These are phyloP conservation scores for Brachyalestes nurse DNA, from an alignment of 2,797 vertebrate species.

Conservation along the genomic window DNA sequence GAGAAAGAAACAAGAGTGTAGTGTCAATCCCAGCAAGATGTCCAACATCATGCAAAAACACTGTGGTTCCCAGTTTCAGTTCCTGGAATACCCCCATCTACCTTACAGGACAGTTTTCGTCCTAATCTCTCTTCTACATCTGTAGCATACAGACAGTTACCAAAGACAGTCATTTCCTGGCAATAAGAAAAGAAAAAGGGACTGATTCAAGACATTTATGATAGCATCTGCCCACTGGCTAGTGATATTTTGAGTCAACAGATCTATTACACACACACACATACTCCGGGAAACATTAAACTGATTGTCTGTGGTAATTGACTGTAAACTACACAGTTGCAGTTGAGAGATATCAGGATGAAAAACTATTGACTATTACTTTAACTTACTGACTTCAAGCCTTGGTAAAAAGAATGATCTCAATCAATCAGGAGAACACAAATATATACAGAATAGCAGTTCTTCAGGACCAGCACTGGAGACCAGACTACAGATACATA, in stretches of 20 bases:
- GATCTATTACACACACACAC: neutral
- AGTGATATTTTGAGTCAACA: neutral
- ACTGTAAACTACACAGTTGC: neutral
- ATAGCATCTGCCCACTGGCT: neutral
- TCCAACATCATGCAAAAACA: neutral
- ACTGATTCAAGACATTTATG: neutral
- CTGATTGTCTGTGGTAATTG: neutral
- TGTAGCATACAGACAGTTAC: no score
- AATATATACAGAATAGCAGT: neutral
- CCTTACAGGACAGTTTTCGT: neutral
- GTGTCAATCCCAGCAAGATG: conserved; percentile 1
- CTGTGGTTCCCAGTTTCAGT: no score
- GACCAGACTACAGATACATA: neutral
- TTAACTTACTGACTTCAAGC: neutral
- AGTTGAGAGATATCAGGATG: neutral
- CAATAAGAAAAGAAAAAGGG: neutral
- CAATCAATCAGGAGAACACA: neutral
- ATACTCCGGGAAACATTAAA: neutral
- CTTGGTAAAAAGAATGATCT: neutral
- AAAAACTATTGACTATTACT: neutral
- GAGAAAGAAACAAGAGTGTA: conserved; percentile 52
- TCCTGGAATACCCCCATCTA: neutral
- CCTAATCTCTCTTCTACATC: no score
- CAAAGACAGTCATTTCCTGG: neutral
- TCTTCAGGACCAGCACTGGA: neutral